These are phyloP conservation scores for Crambe crambe DNA, from an alignment of 37 sponge, comb jelly and placozoan species.

Conservation along the genomic window DNA sequence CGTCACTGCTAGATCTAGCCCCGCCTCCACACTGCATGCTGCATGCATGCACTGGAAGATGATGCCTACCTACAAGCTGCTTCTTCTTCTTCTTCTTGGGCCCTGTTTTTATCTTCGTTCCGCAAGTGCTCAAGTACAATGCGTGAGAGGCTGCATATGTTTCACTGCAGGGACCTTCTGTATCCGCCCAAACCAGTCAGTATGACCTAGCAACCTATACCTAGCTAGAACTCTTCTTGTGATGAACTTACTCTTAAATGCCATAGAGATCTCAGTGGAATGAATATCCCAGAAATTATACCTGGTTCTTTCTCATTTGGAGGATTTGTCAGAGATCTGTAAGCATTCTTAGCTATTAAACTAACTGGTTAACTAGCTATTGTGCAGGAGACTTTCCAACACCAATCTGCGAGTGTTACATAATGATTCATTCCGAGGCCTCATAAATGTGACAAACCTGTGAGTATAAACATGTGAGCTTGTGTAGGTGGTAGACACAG, in stretches of 20 bases:
- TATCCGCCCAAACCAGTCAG: neutral
- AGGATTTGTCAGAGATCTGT: slow-evolving; percentile 7
- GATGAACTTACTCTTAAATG: neutral
- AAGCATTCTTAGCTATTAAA: neutral
- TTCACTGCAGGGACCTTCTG: neutral
- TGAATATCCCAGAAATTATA: neutral
- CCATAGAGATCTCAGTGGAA: neutral
- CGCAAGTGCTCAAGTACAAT: neutral
- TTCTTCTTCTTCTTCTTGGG: neutral
- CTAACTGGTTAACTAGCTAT: neutral
- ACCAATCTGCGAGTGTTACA: neutral
- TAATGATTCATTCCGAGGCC: slow-evolving; percentile 5
- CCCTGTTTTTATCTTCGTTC: neutral
- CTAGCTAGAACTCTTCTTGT: too few relatives aligned
- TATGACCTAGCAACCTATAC: neutral
- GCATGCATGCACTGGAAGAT: too few relatives aligned
- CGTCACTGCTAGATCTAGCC: too few relatives aligned
- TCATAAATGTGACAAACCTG: slow-evolving; percentile 2
- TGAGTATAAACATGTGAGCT: slow-evolving; percentile 2
- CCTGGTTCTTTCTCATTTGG: neutral
- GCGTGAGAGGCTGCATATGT: neutral
- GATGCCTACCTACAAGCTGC: too few relatives aligned
- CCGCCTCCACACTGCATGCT: too few relatives aligned
- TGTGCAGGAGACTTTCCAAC: neutral
- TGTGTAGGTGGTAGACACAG: neutral